Evolutionary conservation across 2,113 vertebrate genomes (phyloP), one percentile per base, ranked within the genome.

Genomic region (Brachypodius melanocephalos): DNA sequence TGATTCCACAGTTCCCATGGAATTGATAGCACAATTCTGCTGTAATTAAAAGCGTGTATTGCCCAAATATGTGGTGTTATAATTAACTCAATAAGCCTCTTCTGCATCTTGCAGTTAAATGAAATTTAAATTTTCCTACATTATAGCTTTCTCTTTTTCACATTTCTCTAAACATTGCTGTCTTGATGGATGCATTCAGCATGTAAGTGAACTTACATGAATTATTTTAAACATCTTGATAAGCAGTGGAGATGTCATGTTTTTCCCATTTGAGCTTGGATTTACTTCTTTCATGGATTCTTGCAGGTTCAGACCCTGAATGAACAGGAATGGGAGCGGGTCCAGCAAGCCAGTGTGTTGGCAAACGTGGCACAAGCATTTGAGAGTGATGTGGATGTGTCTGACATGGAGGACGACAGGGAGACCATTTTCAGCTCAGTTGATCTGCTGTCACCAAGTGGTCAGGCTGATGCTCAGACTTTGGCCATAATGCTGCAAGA

Each of bases 401-500:
- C 99, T 0, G 99, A 99, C 8, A 94, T 98, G 34, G 99, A 99
- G 89, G 99, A 99, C 5, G 99, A 99, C 48, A 85, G 98, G 51
- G 99, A 99, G 81, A 98, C 99, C 0, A 98, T 99, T 40, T 99
- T 99, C 97, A 99, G 98, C 96, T 99, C 99, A 0, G 98, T 99
- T 10, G 99, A 99, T 87, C 97, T 99, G 61, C 97, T 99, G 68
- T 99, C 99, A 4, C 99, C 99, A 28, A 98, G 98, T 5, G 99
- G 99, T 48, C 99, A 99, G 97, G 98, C 99, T 0, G 99, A 99
- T 15, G 99, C 99, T 15, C 99, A 99, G 96, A 99, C 99, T 1
- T 97, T 99, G 43, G 99, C 99, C 75, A 95, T 99, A 31, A 99
- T 99, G 99, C 98, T 99, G 87, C 99, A 99, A 95, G 99, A 99